Evolutionary conservation across 2,113 vertebrate species (phyloP).

Genomic region (Pomatorhinus ruficollis): DNA sequence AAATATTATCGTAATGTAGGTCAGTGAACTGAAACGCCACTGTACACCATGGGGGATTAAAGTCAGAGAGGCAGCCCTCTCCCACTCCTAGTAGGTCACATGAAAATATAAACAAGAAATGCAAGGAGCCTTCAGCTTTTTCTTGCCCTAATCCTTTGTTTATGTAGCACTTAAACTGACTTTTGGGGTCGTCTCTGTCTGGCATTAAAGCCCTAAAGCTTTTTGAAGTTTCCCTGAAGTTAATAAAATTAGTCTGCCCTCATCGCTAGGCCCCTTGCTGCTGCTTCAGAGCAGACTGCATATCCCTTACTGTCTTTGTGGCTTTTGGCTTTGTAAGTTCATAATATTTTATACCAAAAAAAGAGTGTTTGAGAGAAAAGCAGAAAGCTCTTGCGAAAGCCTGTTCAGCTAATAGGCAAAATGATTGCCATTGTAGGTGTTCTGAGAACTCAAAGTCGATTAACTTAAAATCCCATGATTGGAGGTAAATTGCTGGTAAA

Average conservation of each 20-base stretch:
- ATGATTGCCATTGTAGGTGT: constrained; percentile 33
- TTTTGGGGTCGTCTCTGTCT: constrained; percentile 75
- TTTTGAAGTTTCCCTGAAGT: constrained; percentile 81
- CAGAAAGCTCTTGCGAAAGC: constrained; percentile 39
- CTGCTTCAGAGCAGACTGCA: constrained; percentile 37
- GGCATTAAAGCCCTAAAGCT: constrained; percentile 73
- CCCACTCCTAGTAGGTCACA: constrained; percentile 64
- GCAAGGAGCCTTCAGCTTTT: constrained; percentile 68
- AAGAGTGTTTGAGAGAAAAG: not conserved
- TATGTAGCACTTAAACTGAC: constrained; percentile 77
- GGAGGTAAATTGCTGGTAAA: constrained; percentile 48
- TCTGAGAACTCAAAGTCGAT: constrained; percentile 44
- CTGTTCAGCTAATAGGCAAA: constrained; percentile 40
- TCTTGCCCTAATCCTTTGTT: constrained; percentile 72
- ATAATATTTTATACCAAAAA: constrained; percentile 64
- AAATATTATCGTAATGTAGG: constrained; percentile 74
- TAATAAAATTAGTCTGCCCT: constrained; percentile 80
- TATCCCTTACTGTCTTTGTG: constrained; percentile 57
- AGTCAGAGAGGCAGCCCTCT: constrained; percentile 49
- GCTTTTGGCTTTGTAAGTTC: constrained; percentile 57
- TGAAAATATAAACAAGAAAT: constrained; percentile 72
- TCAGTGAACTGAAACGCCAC: constrained; percentile 71
- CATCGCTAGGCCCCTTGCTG: constrained; percentile 63
- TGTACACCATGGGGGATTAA: constrained; percentile 58
- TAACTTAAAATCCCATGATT: not conserved